Percentiles rank a stretch among this genome's conserved stretches.
These are phyloP conservation scores for Aphaenogaster rudis DNA, from an alignment of 1,140 invertebrate species.

Conservation along the genomic window DNA sequence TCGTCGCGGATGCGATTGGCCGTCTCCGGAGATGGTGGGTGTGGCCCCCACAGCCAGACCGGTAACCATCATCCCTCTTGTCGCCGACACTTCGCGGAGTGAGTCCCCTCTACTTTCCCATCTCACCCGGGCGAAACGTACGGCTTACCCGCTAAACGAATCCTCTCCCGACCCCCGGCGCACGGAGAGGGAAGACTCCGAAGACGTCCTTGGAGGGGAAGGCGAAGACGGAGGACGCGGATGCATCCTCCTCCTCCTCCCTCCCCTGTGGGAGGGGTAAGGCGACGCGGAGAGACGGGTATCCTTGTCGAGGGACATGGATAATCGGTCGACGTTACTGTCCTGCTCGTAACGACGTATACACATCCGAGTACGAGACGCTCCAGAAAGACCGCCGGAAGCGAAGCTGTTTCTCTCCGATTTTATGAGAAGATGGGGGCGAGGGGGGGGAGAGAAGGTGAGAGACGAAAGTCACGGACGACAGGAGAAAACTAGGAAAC, in stretches of 20 bases:
- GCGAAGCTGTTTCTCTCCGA: not conserved
- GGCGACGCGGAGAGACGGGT: slow-evolving; percentile 59
- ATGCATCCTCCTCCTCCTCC: slow-evolving; percentile 46
- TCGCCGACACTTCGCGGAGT: slow-evolving; percentile 71
- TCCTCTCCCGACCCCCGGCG: slow-evolving; percentile 62
- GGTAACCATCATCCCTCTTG: slow-evolving; percentile 76
- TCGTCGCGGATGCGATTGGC: slow-evolving; percentile 77
- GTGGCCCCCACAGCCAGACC: slow-evolving; percentile 73
- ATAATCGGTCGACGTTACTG: slow-evolving; percentile 79
- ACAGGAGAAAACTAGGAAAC: not conserved
- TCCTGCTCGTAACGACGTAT: slow-evolving; percentile 11
- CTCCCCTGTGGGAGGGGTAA: slow-evolving; percentile 15
- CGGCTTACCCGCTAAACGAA: slow-evolving; percentile 75
- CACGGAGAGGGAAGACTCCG: slow-evolving; percentile 59
- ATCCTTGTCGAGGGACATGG: slow-evolving; percentile 76
- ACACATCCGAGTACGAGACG: not conserved
- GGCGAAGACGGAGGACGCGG: slow-evolving; percentile 41
- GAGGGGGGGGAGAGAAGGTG: not conserved
- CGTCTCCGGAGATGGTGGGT: slow-evolving; percentile 78
- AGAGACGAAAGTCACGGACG: not conserved
- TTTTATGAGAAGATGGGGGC: not conserved
- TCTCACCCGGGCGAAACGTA: slow-evolving; percentile 73
- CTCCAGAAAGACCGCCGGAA: slow-evolving; percentile 4
- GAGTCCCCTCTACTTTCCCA: slow-evolving; percentile 74
- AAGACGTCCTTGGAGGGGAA: slow-evolving; percentile 50